These are phyloP conservation scores for Pangasius krempfi DNA, from an alignment of 2,797 vertebrate species.

Conservation along the genomic window DNA sequence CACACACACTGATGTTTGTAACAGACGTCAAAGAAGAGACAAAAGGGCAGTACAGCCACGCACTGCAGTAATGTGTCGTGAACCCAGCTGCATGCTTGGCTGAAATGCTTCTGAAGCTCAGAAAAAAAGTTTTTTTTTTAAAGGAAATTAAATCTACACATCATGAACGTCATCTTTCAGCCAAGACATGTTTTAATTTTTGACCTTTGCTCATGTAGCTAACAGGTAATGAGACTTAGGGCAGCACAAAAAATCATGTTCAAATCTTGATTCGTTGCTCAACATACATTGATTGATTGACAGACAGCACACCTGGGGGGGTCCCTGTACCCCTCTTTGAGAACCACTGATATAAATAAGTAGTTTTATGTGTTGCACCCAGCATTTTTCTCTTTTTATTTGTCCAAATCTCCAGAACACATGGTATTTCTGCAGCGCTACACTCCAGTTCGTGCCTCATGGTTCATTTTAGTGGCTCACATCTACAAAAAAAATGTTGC, in stretches of 20 bases:
- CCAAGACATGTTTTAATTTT: not conserved
- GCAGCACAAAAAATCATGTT: not conserved
- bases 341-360: not conserved
- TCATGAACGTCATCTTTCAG: not conserved
- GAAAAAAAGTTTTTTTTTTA: not conserved
- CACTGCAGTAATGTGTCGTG: not conserved
- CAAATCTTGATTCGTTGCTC: not conserved
- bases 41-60: conserved; percentile 12
- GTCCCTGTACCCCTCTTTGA: not conserved
- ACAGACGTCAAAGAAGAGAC: conserved; percentile 14
- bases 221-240: not conserved
- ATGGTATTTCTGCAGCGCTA: not conserved
- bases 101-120: not conserved
- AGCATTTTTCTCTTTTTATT: too few species aligned
- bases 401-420: too few species aligned
- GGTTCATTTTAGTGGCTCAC: not conserved
- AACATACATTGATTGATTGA: not conserved
- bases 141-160: not conserved
- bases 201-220: not conserved
- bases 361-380: not conserved
- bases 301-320: not conserved
- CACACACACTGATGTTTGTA: conserved; percentile 10
- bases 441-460: not conserved
- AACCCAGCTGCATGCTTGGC: conserved; percentile 1
- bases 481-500: not conserved